Percentiles rank a stretch among this genome's conserved stretches.
phyloP scores from a whole-genome alignment of 1,140 invertebrate genomes.

The Forficula auricularia region DNA sequence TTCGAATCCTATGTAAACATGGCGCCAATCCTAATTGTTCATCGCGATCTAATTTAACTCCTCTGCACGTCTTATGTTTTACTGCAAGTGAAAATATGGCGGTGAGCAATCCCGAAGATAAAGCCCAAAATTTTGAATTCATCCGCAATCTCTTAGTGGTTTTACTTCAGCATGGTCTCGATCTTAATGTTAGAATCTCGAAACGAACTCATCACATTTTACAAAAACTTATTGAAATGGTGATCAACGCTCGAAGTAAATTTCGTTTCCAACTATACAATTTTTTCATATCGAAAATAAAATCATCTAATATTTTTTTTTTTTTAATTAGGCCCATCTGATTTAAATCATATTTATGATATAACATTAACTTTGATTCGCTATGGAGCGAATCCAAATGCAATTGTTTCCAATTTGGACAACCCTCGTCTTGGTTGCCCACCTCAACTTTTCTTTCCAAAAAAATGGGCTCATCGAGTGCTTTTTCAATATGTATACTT shows the following conservation, averaged over 20 bases:
- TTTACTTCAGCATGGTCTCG: constrained; percentile 46
- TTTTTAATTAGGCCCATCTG: constrained; percentile 25
- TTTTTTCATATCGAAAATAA: no score
- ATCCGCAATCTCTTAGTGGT: constrained; percentile 46
- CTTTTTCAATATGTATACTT: constrained; percentile 25
- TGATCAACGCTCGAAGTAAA: constrained; percentile 38
- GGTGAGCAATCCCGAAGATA: constrained; percentile 36
- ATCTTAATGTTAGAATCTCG: constrained; percentile 37
- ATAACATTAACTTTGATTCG: constrained; percentile 41
- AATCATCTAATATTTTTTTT: no score
- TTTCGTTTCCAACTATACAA: no score
- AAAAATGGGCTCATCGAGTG: constrained; percentile 15
- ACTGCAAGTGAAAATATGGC: constrained; percentile 54
- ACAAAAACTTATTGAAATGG: constrained; percentile 48
- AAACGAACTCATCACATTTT: constrained; percentile 44
- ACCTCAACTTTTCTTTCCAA: no score
- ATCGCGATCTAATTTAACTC: constrained; percentile 47
- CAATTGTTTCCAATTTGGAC: constrained; percentile 23
- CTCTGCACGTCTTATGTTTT: constrained; percentile 52
- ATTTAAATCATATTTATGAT: constrained; percentile 49
- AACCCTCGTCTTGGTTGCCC: no score
- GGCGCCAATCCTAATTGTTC: constrained; percentile 57
- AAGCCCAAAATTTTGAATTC: constrained; percentile 43
- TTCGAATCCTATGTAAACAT: constrained; percentile 44
- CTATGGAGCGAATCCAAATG: constrained; percentile 44